Percentiles rank a stretch among this genome's conserved stretches.
These are phyloP conservation scores for Pachycephala philippinensis DNA, from an alignment of 2,113 vertebrate species.

Conservation along the genomic window DNA sequence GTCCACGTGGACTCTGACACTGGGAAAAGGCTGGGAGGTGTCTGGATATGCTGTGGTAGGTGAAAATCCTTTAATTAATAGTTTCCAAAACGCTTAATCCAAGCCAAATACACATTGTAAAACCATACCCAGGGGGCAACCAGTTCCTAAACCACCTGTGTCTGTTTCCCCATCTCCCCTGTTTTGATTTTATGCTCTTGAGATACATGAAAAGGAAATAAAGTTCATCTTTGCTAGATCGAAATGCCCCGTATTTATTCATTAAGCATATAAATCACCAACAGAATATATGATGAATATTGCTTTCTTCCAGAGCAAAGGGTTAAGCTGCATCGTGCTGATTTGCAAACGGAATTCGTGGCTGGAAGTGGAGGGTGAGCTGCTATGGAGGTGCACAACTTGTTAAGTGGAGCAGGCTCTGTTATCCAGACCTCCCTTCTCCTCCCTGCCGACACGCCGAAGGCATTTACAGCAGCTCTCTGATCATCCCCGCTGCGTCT, in stretches of 20 bases:
- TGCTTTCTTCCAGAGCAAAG: not conserved
- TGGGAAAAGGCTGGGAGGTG: not conserved
- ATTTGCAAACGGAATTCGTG: not conserved
- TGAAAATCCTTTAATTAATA: constrained; percentile 21
- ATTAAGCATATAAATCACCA: not conserved
- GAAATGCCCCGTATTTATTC: not conserved
- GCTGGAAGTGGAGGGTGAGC: not conserved
- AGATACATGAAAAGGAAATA: not conserved
- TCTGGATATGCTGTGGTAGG: not conserved
- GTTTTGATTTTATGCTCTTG: not conserved
- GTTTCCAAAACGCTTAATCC: not conserved
- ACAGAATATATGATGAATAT: not conserved
- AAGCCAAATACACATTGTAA: not conserved
- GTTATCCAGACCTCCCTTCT: not conserved
- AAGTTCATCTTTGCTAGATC: not conserved
- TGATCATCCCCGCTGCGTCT: rapidly evolving
- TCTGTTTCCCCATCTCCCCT: not conserved
- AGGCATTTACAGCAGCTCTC: not conserved
- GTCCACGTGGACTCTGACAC: not conserved
- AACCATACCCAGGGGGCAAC: not conserved
- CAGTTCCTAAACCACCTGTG: not conserved
- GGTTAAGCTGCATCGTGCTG: not conserved
- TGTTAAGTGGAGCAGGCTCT: not conserved
- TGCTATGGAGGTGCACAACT: not conserved
- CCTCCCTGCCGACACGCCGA: not conserved